Evolutionary conservation across 2,888 invertebrate genomes (phyloP), one percentile per base, ranked within the genome.

Genomic region (Caenorhabditis wallacei): DNA sequence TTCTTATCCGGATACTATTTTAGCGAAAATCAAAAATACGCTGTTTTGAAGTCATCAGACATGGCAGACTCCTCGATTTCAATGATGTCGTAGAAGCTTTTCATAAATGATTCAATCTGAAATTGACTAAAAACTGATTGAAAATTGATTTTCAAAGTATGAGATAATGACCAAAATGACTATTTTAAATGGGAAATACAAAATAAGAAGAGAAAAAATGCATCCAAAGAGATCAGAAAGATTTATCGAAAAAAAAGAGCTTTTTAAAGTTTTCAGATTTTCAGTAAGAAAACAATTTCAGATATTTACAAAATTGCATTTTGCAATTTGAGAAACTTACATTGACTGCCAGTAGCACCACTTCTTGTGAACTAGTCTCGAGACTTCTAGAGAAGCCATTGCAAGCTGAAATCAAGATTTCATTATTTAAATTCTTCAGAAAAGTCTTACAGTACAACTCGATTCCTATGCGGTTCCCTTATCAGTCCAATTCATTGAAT

Each of bases 301-400:
- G 46, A 48, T 24, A 54, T 54, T 54, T 24, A 24, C 37, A 61
- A 43, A 13, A 57, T 70, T 70, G 37, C 20, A 56, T n/a, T n/a
- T n/a, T n/a, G n/a, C n/a, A n/a, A n/a, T n/a, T n/a, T 11, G 2
- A 13, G 43, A 24, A 7, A 48, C 68, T 66, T 51, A 59, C 53
- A 51, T 30, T 48, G 68, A 18, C 63, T 64, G 7, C 43, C 43
- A 30, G 35, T 51, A 4, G 46, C 68, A n/a, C n/a, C n/a, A n/a
- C n/a, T 26, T 68, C 76, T 35, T 76, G 68, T 13, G 43, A 59
- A 46, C 79, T 79, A 0, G 20, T 70, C 46, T 79, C 72, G 97
- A 96, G 85, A 98, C 94, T 91, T 97, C 95, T 71, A 99, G 94
- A 0, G 98, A 98, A 88, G 85, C 72, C 57, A 95, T 80, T 95